phyloP scores from a whole-genome alignment of 2,888 invertebrate genomes.

The Arenicola marina region DNA sequence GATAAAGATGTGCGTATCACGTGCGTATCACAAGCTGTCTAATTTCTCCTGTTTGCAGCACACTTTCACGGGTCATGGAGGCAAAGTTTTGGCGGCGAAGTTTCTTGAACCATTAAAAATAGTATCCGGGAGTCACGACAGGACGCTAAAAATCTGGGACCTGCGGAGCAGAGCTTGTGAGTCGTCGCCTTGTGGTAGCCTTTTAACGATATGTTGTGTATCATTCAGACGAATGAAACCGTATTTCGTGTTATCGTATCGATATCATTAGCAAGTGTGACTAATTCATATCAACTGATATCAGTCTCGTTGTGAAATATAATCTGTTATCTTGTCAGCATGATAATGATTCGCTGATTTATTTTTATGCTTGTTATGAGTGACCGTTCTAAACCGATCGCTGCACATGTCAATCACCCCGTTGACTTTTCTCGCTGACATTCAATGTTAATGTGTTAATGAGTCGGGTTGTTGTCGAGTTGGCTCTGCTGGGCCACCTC shows the following conservation, averaged over 20 bases:
- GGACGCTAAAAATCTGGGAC: constrained; percentile 99
- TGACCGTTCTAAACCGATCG: too few relatives aligned
- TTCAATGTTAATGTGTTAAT: too few relatives aligned
- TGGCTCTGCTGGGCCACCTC: too few relatives aligned
- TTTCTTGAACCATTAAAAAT: constrained; percentile 84
- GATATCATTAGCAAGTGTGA: too few relatives aligned
- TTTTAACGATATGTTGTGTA: not conserved
- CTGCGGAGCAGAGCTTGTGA: constrained; percentile 86
- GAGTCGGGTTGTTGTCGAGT: too few relatives aligned
- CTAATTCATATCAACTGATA: too few relatives aligned
- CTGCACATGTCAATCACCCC: too few relatives aligned
- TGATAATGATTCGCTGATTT: too few relatives aligned
- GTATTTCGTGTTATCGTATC: not conserved
- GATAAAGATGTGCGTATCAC: not conserved
- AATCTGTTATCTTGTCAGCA: too few relatives aligned
- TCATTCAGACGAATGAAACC: not conserved
- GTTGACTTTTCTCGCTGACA: too few relatives aligned
- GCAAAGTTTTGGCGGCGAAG: constrained; percentile 91
- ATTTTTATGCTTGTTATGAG: too few relatives aligned
- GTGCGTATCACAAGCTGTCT: not conserved
- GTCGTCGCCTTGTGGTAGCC: constrained; percentile 41
- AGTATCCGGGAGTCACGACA: constrained; percentile 96
- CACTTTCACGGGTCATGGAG: constrained; percentile 93
- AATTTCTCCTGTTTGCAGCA: constrained; percentile 69
- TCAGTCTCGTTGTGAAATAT: too few relatives aligned